A percentile compares a stretch with the other conserved stretches of the same genome.
Conservation (phyloP, 2,797 vertebrate genomes). For the Taeniopygia guttata region DNA sequence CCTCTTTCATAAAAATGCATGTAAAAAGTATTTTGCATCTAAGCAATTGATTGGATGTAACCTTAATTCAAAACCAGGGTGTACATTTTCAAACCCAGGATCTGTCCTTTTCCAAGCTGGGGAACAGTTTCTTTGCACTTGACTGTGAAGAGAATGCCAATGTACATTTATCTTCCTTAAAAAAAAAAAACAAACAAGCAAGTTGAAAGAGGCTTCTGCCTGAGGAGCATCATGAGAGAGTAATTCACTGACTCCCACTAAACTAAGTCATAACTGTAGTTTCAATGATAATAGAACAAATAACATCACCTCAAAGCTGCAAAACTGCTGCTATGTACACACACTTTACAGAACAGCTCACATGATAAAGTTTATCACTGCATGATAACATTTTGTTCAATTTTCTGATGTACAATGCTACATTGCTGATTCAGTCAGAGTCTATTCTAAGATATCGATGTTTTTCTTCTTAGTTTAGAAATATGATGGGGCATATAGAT, state of each 20-base stretch:
- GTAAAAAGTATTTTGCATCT: not conserved
- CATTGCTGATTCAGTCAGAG: not conserved
- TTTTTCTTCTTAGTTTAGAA: slow-evolving; percentile 21
- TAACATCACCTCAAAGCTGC: not conserved
- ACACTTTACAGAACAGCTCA: not conserved
- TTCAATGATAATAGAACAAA: not conserved
- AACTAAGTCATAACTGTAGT: not conserved
- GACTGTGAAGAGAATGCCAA: not conserved
- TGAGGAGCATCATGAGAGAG: not conserved
- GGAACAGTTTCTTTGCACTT: not conserved
- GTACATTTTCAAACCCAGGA: not conserved
- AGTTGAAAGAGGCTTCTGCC: not conserved
- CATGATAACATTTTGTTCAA: not conserved
- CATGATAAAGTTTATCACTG: not conserved
- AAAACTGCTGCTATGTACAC: not conserved
- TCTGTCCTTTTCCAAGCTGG: not conserved
- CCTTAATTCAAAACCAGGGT: not conserved
- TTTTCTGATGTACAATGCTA: not conserved
- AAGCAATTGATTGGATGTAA: not conserved
- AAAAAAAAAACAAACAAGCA: not conserved
- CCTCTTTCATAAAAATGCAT: not conserved
- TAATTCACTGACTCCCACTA: not conserved
- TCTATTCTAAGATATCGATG: not conserved
- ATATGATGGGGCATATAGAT: not conserved
- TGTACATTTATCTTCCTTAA: not conserved